phyloP scores from a whole-genome alignment of 2,113 vertebrate genomes.

The Colinus virginianus region DNA sequence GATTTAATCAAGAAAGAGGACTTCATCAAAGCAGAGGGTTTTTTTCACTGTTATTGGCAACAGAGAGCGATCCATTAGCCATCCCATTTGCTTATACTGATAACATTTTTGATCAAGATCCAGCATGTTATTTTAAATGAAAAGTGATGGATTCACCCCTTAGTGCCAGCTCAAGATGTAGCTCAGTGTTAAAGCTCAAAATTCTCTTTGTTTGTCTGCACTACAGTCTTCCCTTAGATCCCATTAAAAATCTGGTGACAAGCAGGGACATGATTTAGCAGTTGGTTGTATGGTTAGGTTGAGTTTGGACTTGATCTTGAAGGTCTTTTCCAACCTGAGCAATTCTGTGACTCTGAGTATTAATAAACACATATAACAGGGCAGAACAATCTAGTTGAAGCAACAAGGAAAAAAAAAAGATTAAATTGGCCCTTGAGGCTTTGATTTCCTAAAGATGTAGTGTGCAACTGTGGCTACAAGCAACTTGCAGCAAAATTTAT shows the following conservation, averaged over 20 bases:
- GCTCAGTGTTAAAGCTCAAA: neutral
- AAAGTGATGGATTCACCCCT: neutral
- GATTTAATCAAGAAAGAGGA: conserved; percentile 26
- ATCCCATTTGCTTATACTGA: neutral
- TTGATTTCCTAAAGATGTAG: neutral
- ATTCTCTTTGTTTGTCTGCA: neutral
- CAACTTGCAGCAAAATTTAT: neutral
- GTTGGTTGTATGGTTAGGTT: too few relatives aligned
- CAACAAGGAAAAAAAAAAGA: neutral
- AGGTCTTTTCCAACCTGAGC: too few relatives aligned
- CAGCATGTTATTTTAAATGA: conserved; percentile 32
- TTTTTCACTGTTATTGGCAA: conserved; percentile 14
- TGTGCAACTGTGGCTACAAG: neutral
- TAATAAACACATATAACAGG: neutral
- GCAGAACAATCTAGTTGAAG: neutral
- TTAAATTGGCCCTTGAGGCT: neutral
- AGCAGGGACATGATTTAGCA: neutral
- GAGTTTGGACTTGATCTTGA: too few relatives aligned
- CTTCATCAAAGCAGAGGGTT: neutral
- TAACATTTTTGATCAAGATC: neutral
- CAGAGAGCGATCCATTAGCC: neutral
- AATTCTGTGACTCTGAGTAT: neutral
- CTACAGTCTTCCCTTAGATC: neutral
- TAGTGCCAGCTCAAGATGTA: neutral
- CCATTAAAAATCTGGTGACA: neutral